Percentiles rank a stretch among this genome's conserved stretches.
These are phyloP conservation scores for Strongylocentrotus purpuratus DNA, from an alignment of 35 echinoderm and acorn worm genomes.

Conservation along the genomic window DNA sequence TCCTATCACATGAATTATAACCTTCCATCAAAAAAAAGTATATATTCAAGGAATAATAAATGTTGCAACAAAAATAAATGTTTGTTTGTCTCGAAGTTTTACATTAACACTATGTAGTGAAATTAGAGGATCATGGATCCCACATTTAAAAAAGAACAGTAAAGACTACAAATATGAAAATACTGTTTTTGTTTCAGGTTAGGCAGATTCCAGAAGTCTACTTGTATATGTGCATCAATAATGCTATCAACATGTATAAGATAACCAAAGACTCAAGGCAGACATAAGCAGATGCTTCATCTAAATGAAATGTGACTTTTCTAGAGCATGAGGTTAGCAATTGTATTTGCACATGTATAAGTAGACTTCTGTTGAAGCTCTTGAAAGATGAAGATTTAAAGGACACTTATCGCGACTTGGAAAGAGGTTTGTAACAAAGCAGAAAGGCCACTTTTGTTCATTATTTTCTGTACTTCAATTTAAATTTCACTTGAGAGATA, in stretches of 20 bases:
- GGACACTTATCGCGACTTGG: neutral
- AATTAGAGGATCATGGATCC: too few relatives aligned
- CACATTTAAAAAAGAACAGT: too few relatives aligned
- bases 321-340: constrained; percentile 8
- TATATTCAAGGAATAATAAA: too few relatives aligned
- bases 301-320: constrained; percentile 18
- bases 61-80: neutral
- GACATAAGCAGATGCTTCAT: neutral
- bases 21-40: too few relatives aligned
- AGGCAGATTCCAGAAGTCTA: neutral
- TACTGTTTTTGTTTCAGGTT: too few relatives aligned
- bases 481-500: neutral
- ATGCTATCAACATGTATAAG: neutral
- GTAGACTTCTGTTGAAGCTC: neutral
- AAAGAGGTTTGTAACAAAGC: neutral
- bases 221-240: neutral
- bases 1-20: too few relatives aligned
- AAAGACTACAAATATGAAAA: too few relatives aligned
- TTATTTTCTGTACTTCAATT: neutral
- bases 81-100: neutral
- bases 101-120: neutral
- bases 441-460: neutral
- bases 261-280: neutral
- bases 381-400: neutral
- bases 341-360: neutral